phyloP scores from a whole-genome alignment of 1,140 invertebrate genomes.

The Bombus soroeensis region DNA sequence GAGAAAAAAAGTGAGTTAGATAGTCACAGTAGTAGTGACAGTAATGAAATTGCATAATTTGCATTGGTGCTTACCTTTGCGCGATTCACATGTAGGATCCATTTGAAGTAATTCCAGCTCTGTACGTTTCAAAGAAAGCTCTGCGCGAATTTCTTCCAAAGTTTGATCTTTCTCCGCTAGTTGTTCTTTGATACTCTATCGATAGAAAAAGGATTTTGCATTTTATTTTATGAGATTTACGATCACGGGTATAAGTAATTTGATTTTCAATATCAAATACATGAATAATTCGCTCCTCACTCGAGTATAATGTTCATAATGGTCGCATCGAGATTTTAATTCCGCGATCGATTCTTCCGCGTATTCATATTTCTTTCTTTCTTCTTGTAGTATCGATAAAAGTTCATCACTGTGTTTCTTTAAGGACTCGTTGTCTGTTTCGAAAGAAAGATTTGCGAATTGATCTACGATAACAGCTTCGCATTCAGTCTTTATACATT shows the following conservation, averaged over 20 bases:
- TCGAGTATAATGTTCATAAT: conserved; percentile 46
- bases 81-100: conserved; percentile 54
- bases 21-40: background rate
- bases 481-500: conserved; percentile 19
- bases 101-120: conserved; percentile 69
- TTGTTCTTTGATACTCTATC: conserved; percentile 55
- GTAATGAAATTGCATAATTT: background rate
- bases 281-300: conserved; percentile 31
- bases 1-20: background rate
- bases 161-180: conserved; percentile 60
- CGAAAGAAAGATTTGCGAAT: background rate
- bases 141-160: conserved; percentile 65
- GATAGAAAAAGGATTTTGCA: background rate
- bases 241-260: background rate
- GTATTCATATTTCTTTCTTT: conserved; percentile 26
- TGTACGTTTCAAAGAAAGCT: conserved; percentile 63
- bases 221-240: background rate
- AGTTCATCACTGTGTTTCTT: conserved; percentile 55
- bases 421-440: background rate
- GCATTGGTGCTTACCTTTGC: conserved; percentile 67
- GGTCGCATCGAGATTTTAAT: conserved; percentile 43
- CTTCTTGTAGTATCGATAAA: conserved; percentile 35
- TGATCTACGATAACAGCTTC: background rate
- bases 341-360: conserved; percentile 38
- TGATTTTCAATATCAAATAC: conserved; percentile 5